phyloP scores from a whole-genome alignment of 2,888 invertebrate genomes.

The Osmoderma eremita region DNA sequence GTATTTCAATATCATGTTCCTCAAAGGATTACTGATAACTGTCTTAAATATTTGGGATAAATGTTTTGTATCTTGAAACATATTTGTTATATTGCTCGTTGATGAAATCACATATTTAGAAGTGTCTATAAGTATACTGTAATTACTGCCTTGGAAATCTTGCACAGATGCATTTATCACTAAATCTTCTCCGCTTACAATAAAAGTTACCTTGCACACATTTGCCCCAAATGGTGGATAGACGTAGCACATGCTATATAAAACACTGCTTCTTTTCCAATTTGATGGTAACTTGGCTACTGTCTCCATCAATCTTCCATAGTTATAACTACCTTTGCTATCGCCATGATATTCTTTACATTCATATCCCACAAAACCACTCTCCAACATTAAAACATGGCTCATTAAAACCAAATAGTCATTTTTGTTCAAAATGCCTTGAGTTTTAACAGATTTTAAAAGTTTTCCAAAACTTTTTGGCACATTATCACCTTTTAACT shows the following conservation, averaged over 20 bases:
- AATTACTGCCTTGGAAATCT: neutral
- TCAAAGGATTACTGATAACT: conserved; percentile 1
- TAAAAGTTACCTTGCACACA: neutral
- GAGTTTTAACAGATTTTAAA: neutral
- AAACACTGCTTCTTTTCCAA: neutral
- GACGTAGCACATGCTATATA: neutral
- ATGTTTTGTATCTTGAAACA: neutral
- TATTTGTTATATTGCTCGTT: neutral
- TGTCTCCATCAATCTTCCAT: neutral
- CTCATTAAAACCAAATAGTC: neutral
- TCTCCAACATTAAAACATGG: conserved; percentile 5
- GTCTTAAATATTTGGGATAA: conserved; percentile 2
- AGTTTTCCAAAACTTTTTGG: conserved; percentile 54
- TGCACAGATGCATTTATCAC: neutral
- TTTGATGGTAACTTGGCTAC: neutral
- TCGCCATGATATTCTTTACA: neutral
- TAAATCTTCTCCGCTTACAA: conserved; percentile 1
- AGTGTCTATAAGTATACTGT: neutral
- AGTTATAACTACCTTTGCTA: neutral
- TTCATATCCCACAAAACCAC: neutral
- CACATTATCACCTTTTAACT: conserved; percentile 52
- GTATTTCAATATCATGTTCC: neutral
- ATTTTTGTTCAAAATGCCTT: neutral
- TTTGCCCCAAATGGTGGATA: neutral
- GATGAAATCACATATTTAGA: conserved; percentile 8